Evolutionary conservation across 2,797 vertebrate species (phyloP).

Genomic region (Apogon hyalosoma): DNA sequence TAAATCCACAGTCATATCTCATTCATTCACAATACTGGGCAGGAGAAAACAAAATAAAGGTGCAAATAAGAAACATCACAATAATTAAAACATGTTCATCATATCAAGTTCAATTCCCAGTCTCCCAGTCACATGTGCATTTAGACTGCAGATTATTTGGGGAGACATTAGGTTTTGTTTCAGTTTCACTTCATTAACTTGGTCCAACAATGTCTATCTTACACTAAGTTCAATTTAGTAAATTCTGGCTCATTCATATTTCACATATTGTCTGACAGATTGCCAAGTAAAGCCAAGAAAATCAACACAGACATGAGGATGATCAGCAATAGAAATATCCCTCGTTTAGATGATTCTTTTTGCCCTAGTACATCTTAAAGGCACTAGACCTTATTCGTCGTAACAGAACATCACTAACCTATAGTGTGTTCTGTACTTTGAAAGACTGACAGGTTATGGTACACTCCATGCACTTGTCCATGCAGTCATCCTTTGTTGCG

Average conservation of each 20-base stretch:
- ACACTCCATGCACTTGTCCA: conserved; percentile 50
- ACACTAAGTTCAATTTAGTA: conserved; percentile 18
- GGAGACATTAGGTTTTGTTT: neutral
- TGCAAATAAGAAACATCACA: conserved; percentile 65
- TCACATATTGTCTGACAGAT: conserved; percentile 4
- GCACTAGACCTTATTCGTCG: conserved; percentile 62
- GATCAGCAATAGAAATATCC: conserved; percentile 26
- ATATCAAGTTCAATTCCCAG: conserved; percentile 10
- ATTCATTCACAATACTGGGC: conserved; percentile 74
- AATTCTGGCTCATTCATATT: neutral
- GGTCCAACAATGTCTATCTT: conserved; percentile 46
- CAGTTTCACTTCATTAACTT: conserved; percentile 19
- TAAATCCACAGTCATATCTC: conserved; percentile 45
- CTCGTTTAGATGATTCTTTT: conserved; percentile 27
- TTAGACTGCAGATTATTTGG: conserved; percentile 24
- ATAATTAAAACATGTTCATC: conserved; percentile 22
- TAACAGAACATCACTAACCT: conserved; percentile 26
- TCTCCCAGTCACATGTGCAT: conserved; percentile 22
- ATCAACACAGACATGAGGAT: conserved; percentile 14
- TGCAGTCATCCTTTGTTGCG: conserved; percentile 42
- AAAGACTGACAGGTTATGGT: conserved; percentile 22
- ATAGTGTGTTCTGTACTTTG: conserved; percentile 21
- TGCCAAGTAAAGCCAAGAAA: neutral
- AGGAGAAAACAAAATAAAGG: conserved; percentile 44
- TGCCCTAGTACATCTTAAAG: conserved; percentile 41